Conservation (phyloP, 2,888 invertebrate genomes). For the Halocaridina rubra region DNA sequence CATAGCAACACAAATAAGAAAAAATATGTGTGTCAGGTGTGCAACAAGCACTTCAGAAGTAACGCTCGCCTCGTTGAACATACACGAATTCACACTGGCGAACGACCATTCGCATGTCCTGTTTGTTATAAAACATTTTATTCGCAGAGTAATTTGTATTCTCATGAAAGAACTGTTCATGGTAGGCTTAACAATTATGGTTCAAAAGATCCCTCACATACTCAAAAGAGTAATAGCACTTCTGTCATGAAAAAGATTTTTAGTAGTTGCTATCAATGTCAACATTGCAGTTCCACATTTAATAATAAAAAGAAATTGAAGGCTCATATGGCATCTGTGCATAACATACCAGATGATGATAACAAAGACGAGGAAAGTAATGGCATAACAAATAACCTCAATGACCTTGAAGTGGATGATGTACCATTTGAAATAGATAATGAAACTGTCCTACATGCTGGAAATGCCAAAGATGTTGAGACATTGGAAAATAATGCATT, state of each 20-base stretch:
- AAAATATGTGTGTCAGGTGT: neutral
- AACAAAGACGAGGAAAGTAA: neutral
- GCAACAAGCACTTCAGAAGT: neutral
- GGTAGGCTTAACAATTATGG: slow-evolving; percentile 3
- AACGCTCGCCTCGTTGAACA: neutral
- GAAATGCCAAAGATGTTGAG: neutral
- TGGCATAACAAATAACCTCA: neutral
- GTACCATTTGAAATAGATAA: neutral
- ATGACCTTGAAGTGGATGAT: neutral
- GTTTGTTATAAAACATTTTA: slow-evolving; percentile 10
- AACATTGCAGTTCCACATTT: neutral
- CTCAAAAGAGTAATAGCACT: neutral
- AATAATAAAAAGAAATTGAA: neutral
- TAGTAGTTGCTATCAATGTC: slow-evolving; percentile 1
- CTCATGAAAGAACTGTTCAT: slow-evolving; percentile 18
- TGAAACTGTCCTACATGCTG: neutral
- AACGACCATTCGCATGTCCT: neutral
- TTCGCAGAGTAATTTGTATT: slow-evolving; percentile 23
- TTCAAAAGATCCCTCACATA: neutral
- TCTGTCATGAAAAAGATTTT: neutral
- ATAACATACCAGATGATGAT: neutral
- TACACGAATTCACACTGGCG: neutral
- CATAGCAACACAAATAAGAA: neutral
- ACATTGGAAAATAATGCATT: neutral
- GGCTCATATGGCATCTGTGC: neutral